Conservation (phyloP, 2,113 vertebrate species). For the Myanophis thanlyinensis region DNA sequence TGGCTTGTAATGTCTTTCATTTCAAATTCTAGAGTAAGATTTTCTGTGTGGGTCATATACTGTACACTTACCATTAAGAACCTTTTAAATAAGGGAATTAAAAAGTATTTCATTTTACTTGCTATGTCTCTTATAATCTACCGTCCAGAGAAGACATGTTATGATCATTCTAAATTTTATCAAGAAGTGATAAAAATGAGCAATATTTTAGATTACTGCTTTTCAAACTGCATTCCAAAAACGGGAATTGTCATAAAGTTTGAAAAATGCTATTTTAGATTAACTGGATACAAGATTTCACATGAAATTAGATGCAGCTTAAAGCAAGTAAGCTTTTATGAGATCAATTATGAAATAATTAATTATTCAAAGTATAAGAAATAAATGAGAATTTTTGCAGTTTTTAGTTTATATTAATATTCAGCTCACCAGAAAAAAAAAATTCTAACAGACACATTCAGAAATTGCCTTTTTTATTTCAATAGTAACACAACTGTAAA, state of each 20-base stretch:
- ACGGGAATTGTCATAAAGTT: not conserved
- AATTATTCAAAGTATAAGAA: not conserved
- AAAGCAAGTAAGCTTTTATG: not conserved
- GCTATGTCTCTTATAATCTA: not conserved
- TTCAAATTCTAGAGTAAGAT: not conserved
- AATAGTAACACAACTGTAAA: slow-evolving; percentile 7
- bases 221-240: not conserved
- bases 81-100: not conserved
- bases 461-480: slow-evolving; percentile 11
- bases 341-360: not conserved
- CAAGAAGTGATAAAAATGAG: not conserved
- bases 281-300: not conserved
- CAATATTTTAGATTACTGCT: not conserved
- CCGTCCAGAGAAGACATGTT: not conserved
- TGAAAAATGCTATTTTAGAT: not conserved
- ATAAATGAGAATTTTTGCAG: not conserved
- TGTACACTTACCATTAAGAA: not conserved
- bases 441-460: not conserved
- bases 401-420: not conserved
- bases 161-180: not conserved
- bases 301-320: not conserved
- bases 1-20: not conserved
- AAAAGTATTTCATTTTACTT: not conserved
- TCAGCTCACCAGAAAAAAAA: not conserved
- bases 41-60: not conserved